Conservation (phyloP, 1,140 invertebrate species). For the Lordiphosa clarofinis region DNA sequence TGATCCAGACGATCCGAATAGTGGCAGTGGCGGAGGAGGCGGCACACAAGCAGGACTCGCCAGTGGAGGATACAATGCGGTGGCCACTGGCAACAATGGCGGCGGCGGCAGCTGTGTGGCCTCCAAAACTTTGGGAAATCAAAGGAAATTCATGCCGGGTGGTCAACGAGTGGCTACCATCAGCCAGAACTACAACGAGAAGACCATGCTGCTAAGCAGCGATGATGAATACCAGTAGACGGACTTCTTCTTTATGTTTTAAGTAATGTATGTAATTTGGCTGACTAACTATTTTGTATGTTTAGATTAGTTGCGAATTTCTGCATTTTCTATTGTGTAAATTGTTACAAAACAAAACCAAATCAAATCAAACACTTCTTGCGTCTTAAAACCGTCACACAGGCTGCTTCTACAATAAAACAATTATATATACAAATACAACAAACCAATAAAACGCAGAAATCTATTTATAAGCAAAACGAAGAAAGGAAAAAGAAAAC, state of each 20-base stretch:
- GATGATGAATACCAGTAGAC: slow-evolving; percentile 96
- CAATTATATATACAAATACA: slow-evolving; percentile 4
- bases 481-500: slow-evolving; percentile 5
- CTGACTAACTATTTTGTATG: slow-evolving; percentile 9
- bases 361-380: slow-evolving; percentile 51
- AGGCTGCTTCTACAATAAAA: slow-evolving; percentile 72
- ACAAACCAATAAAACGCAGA: slow-evolving; percentile 22
- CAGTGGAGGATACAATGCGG: slow-evolving; percentile 72
- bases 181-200: slow-evolving; percentile 94
- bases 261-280: slow-evolving; percentile 22
- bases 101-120: slow-evolving; percentile 66
- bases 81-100: slow-evolving; percentile 61
- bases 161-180: slow-evolving; percentile 88
- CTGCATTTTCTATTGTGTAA: slow-evolving; percentile 28
- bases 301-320: slow-evolving; percentile 13
- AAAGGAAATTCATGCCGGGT: slow-evolving; percentile 80
- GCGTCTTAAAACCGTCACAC: slow-evolving; percentile 68
- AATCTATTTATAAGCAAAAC: slow-evolving; percentile 44
- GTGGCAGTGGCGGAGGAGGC: slow-evolving; percentile 51
- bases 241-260: slow-evolving; percentile 33
- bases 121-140: slow-evolving; percentile 77
- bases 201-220: slow-evolving; percentile 96
- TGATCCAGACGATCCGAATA: slow-evolving; percentile 84
- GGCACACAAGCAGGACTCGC: slow-evolving; percentile 11
- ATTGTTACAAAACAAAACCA: slow-evolving; percentile 56